A percentile compares a stretch with the other conserved stretches of the same genome.
These are phyloP conservation scores for Drosophila mettleri DNA, from an alignment of 2,888 invertebrate species.

Conservation along the genomic window DNA sequence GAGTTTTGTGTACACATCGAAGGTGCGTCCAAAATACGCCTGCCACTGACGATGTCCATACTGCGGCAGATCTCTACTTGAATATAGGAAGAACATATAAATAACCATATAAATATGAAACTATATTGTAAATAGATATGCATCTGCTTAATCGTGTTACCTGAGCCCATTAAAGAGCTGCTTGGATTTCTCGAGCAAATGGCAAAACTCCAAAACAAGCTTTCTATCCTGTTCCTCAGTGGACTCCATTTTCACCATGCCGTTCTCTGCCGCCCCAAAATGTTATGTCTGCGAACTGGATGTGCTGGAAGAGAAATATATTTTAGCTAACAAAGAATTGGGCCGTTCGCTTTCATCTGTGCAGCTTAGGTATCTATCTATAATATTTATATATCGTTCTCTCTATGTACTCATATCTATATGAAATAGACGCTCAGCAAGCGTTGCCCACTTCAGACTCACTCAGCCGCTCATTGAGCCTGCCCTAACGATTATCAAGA, in stretches of 20 bases:
- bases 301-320: conserved; percentile 66
- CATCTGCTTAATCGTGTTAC: conserved; percentile 85
- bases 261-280: conserved; percentile 83
- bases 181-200: conserved; percentile 97
- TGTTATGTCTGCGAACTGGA: conserved; percentile 83
- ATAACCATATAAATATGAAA: neutral
- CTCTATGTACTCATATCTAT: conserved; percentile 22
- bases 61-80: conserved; percentile 95
- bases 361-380: conserved; percentile 1
- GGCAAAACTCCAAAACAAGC: conserved; percentile 97
- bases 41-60: conserved; percentile 99
- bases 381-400: conserved; percentile 21
- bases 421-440: conserved; percentile 17
- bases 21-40: conserved; percentile 97
- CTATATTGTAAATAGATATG: neutral
- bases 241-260: conserved; percentile 91
- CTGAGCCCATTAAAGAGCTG: conserved; percentile 98
- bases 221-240: conserved; percentile 95
- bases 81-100: conserved; percentile 46
- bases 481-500: conserved; percentile 55
- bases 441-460: conserved; percentile 57
- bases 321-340: conserved; percentile 23
- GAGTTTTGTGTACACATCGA: conserved; percentile 98
- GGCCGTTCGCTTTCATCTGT: conserved; percentile 1
- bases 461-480: conserved; percentile 59